These are phyloP conservation scores for Pseudeuparius sepicola DNA, from an alignment of 2,888 invertebrate species.

Conservation along the genomic window DNA sequence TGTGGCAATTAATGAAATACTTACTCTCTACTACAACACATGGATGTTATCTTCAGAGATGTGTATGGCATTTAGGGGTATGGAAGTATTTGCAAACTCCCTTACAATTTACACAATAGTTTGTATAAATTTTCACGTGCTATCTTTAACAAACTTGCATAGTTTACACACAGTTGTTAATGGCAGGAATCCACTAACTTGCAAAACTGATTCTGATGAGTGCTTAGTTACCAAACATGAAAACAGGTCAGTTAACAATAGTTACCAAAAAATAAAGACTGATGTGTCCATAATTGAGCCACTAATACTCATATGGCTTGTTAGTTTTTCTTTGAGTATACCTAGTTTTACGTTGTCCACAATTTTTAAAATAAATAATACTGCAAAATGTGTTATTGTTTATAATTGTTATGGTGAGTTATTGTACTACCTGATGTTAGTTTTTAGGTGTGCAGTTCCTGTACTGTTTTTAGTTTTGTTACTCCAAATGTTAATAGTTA, in stretches of 20 bases:
- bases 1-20: constrained; percentile 44
- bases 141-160: constrained; percentile 46
- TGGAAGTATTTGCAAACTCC: constrained; percentile 46
- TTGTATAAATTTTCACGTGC: constrained; percentile 47
- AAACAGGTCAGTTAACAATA: constrained; percentile 44
- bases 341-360: constrained; percentile 49
- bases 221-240: constrained; percentile 31
- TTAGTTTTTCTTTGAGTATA: constrained; percentile 48
- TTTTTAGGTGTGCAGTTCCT: constrained; percentile 32
- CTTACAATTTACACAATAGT: constrained; percentile 47
- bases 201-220: constrained; percentile 29
- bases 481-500: constrained; percentile 28
- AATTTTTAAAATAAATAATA: constrained; percentile 33
- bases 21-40: constrained; percentile 41
- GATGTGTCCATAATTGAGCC: constrained; percentile 45
- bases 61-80: constrained; percentile 46
- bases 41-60: constrained; percentile 44
- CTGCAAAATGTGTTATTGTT: constrained; percentile 43
- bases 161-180: constrained; percentile 37
- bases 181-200: constrained; percentile 32
- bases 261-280: constrained; percentile 42
- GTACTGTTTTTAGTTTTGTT: constrained; percentile 28
- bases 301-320: constrained; percentile 47
- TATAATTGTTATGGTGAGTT: constrained; percentile 42
- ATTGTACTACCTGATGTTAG: constrained; percentile 31